Percentiles rank a stretch among this genome's conserved stretches.
Evolutionary conservation across 2,113 vertebrate genomes (phyloP).

Genomic region (Lophochroa leadbeateri): DNA sequence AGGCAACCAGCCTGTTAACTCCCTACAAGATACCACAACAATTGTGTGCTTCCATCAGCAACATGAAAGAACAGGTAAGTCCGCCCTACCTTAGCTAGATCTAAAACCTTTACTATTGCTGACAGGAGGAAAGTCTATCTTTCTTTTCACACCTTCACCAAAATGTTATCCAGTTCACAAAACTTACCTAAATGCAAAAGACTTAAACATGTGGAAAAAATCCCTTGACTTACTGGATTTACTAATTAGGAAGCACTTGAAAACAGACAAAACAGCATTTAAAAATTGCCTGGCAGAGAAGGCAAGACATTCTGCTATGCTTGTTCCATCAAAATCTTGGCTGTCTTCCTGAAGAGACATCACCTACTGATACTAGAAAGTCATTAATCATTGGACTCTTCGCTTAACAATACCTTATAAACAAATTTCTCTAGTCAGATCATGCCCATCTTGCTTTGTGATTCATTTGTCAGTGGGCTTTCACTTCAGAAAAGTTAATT

Average conservation of each 20-base stretch:
- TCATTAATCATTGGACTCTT: not conserved
- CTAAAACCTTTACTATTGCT: not conserved
- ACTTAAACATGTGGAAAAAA: not conserved
- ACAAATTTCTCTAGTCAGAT: not conserved
- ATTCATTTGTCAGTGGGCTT: not conserved
- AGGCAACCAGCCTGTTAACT: not conserved
- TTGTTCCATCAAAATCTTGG: not conserved
- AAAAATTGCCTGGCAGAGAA: not conserved
- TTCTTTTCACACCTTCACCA: not conserved
- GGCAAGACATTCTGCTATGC: not conserved
- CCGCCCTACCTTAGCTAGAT: not conserved
- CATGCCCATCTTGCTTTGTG: not conserved
- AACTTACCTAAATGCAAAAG: not conserved
- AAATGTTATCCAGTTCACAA: not conserved
- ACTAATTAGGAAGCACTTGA: not conserved
- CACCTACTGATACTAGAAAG: not conserved
- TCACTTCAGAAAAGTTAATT: not conserved
- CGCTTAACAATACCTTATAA: not conserved
- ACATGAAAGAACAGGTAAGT: not conserved
- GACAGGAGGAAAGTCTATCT: not conserved
- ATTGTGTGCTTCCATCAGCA: not conserved
- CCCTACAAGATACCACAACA: not conserved
- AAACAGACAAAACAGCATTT: not conserved
- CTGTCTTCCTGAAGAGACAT: not conserved
- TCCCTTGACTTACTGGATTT: not conserved